phyloP scores from a whole-genome alignment of 2,888 invertebrate genomes.

The Microctonus hyperodae region DNA sequence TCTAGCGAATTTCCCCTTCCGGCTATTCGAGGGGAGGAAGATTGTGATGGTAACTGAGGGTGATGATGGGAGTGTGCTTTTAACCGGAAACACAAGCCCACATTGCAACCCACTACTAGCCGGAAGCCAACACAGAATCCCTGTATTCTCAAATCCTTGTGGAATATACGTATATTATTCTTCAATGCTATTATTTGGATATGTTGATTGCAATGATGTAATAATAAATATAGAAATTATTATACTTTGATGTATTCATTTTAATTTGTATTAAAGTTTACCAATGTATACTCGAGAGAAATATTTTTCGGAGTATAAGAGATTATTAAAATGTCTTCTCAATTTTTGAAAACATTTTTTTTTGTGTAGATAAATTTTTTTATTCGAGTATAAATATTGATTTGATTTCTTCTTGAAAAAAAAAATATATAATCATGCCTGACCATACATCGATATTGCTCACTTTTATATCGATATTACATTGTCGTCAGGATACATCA shows the following conservation, averaged over 20 bases:
- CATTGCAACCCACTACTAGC: background rate
- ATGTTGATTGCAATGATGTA: too few relatives aligned
- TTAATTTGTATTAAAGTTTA: too few relatives aligned
- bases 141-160: background rate
- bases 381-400: background rate
- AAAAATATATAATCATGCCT: background rate
- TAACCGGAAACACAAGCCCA: constrained; percentile 14
- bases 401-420: background rate
- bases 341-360: too few relatives aligned
- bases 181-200: background rate
- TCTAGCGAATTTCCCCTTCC: constrained; percentile 11
- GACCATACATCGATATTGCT: background rate
- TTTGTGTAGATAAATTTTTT: background rate
- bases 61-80: constrained; percentile 8
- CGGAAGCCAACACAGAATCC: constrained; percentile 2
- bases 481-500: background rate
- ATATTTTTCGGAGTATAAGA: too few relatives aligned
- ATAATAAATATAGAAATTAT: too few relatives aligned
- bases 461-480: background rate
- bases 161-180: background rate
- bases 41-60: background rate
- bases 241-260: too few relatives aligned
- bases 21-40: constrained; percentile 3
- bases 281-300: too few relatives aligned
- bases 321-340: too few relatives aligned